Percentiles rank a stretch among this genome's conserved stretches.
Conservation (phyloP, 1,140 invertebrate genomes). For the Megalonaias nervosa region DNA sequence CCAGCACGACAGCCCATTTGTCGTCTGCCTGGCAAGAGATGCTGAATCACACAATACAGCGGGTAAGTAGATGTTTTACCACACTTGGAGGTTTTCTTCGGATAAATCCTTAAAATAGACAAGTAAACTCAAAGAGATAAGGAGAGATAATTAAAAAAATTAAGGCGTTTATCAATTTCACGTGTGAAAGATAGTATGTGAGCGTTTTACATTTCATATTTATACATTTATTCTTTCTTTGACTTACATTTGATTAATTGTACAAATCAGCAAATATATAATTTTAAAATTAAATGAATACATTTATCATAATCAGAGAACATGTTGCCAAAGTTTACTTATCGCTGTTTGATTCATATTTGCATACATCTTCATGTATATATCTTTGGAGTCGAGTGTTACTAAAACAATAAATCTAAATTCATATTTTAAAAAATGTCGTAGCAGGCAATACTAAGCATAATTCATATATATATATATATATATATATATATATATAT, state of each 20-base stretch:
- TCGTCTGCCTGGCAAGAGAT: slow-evolving; percentile 98
- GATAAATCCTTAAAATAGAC: background rate
- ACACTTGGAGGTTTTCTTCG: background rate
- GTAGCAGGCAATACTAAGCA: background rate
- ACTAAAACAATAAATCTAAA: background rate
- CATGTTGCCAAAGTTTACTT: background rate
- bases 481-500: too few species aligned
- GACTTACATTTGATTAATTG: background rate
- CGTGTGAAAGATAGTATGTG: background rate
- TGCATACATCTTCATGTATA: background rate
- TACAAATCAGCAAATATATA: too few species aligned
- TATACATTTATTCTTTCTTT: background rate
- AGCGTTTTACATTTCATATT: background rate
- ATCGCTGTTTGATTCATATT: too few species aligned
- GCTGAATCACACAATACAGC: slow-evolving; percentile 95
- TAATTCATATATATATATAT: background rate
- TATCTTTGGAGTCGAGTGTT: background rate
- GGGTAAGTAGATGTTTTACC: slow-evolving; percentile 74
- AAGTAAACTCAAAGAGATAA: background rate
- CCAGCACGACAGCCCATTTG: slow-evolving; percentile 80
- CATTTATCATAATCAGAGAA: background rate
- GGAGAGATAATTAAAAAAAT: background rate
- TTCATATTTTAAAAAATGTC: background rate
- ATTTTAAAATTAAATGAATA: background rate
- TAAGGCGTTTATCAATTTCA: background rate